These are phyloP conservation scores for Drosophila insularis DNA, from an alignment of 1,140 invertebrate species.

Conservation along the genomic window DNA sequence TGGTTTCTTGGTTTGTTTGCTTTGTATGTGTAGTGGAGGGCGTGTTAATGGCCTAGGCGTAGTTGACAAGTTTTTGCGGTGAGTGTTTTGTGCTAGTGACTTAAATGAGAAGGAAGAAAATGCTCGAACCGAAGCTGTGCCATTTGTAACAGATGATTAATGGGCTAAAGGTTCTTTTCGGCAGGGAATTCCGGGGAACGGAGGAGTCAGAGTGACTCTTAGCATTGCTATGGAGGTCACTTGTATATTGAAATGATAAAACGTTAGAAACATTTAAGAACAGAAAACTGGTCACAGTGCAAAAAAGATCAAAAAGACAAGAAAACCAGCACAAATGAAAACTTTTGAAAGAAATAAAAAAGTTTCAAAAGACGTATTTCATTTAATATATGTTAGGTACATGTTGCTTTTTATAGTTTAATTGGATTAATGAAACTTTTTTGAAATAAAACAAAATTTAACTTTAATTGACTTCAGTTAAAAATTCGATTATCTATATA, in stretches of 20 bases:
- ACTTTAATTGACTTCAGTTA: no score
- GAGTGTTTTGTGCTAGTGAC: constrained; percentile 43
- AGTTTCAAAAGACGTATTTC: neutral
- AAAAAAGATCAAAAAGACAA: neutral
- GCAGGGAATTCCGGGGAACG: neutral
- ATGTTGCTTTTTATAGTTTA: no score
- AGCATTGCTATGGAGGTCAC: constrained; percentile 19
- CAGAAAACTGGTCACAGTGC: neutral
- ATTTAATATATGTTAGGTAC: neutral
- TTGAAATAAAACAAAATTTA: no score
- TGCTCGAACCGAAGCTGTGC: constrained; percentile 26
- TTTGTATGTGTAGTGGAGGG: constrained; percentile 43
- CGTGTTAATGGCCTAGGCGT: constrained; percentile 75
- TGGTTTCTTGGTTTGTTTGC: constrained; percentile 24
- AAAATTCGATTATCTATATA: no score
- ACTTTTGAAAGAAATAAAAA: neutral
- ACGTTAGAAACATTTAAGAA: constrained; percentile 9
- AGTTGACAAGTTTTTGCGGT: constrained; percentile 68
- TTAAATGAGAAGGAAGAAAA: constrained; percentile 35
- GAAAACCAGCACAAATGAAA: neutral
- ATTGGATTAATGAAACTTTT: no score
- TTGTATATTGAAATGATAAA: constrained; percentile 14
- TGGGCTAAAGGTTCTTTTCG: constrained; percentile 18
- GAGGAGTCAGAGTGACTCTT: constrained; percentile 9
- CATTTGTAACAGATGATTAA: constrained; percentile 69